A percentile compares a stretch with the other conserved stretches of the same genome.
Evolutionary conservation across 2,797 vertebrate species (phyloP).

Genomic region (Thamnophis elegans): DNA sequence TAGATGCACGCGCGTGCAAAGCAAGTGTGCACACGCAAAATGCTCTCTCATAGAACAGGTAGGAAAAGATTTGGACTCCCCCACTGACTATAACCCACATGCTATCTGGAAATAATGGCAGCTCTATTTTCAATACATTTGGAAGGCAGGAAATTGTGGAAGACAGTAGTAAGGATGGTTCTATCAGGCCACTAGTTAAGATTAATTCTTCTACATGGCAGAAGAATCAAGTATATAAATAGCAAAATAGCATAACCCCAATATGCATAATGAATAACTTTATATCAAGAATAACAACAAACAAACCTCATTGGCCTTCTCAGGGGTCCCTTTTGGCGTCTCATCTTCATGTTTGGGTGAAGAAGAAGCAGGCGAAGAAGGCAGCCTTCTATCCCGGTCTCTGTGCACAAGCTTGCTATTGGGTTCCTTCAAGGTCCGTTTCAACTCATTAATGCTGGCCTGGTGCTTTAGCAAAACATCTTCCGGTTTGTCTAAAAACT

Average conservation of each 20-base stretch:
- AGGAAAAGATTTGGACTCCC: no score
- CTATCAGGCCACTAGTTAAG: accelerated
- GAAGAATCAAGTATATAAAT: background rate
- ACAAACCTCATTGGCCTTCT: slow-evolving; percentile 80
- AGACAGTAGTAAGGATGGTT: background rate
- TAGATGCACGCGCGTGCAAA: no score
- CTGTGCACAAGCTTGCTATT: slow-evolving; percentile 93
- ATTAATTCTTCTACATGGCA: background rate
- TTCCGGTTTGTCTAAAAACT: slow-evolving; percentile 97
- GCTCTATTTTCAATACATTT: background rate
- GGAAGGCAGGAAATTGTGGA: background rate
- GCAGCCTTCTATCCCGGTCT: slow-evolving; percentile 83
- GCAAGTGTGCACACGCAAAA: no score
- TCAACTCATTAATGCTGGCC: slow-evolving; percentile 99
- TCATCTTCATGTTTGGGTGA: slow-evolving; percentile 78
- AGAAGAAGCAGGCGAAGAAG: slow-evolving; percentile 86
- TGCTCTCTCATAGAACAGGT: no score
- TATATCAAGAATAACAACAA: slow-evolving; percentile 4
- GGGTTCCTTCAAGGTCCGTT: slow-evolving; percentile 91
- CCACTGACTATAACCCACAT: background rate
- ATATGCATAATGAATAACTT: background rate
- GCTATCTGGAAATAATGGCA: background rate
- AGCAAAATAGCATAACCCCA: background rate
- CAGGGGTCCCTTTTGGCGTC: slow-evolving; percentile 82
- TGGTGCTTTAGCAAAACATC: slow-evolving; percentile 97